These are phyloP conservation scores for Acronicta psi DNA, from an alignment of 2,888 invertebrate species.

Conservation along the genomic window DNA sequence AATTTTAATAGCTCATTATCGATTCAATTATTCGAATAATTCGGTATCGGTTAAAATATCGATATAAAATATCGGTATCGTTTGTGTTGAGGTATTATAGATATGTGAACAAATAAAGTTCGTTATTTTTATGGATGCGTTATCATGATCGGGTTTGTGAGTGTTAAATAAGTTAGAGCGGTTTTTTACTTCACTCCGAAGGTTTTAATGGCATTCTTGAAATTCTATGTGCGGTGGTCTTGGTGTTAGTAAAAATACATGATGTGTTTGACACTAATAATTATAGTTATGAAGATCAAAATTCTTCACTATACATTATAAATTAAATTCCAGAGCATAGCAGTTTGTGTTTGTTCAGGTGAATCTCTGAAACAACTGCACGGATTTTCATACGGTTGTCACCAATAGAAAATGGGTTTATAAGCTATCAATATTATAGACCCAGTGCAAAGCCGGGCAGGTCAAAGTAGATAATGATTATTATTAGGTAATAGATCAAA, in stretches of 20 bases:
- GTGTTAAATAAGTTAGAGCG: conserved; percentile 21
- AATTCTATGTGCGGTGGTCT: conserved; percentile 21
- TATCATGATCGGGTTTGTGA: conserved; percentile 33
- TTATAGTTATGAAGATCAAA: no score
- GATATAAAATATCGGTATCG: conserved; percentile 46
- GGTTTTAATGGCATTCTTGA: conserved; percentile 5
- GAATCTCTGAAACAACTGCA: no score
- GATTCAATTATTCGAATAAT: conserved; percentile 59
- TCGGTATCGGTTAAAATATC: conserved; percentile 48
- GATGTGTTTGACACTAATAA: conserved; percentile 11
- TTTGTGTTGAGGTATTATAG: conserved; percentile 34
- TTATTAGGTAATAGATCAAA: no score
- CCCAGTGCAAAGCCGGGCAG: no score
- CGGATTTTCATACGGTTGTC: no score
- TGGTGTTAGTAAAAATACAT: conserved; percentile 2
- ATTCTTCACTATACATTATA: no score
- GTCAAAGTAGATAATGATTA: no score
- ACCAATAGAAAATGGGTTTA: no score
- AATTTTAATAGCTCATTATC: conserved; percentile 55
- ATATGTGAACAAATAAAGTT: conserved; percentile 52
- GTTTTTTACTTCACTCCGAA: not conserved
- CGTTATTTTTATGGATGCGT: conserved; percentile 47
- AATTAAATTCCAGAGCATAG: no score
- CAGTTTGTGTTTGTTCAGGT: no score
- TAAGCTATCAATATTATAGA: no score